phyloP scores from a whole-genome alignment of 2,888 invertebrate genomes.

The Mythimna impura region DNA sequence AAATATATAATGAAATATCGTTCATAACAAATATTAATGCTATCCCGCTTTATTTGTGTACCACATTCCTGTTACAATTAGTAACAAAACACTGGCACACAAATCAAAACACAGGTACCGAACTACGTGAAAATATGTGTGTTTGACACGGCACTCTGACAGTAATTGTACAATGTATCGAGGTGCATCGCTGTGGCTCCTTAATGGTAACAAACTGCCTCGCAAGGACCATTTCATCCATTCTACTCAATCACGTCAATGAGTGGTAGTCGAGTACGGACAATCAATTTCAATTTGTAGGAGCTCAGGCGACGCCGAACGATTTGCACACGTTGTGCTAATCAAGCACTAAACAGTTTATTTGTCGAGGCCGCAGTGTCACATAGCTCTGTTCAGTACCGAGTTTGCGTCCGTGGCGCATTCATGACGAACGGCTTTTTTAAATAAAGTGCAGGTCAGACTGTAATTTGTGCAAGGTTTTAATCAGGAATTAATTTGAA shows the following conservation, averaged over 20 bases:
- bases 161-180: constrained; percentile 59
- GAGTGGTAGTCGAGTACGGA: constrained; percentile 76
- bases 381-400: constrained; percentile 72
- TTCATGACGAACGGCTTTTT: constrained; percentile 59
- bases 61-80: constrained; percentile 31
- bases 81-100: constrained; percentile 38
- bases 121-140: constrained; percentile 59
- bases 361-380: constrained; percentile 80
- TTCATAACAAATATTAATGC: background rate
- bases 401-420: constrained; percentile 71
- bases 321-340: constrained; percentile 88
- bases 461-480: constrained; percentile 52
- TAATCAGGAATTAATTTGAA: constrained; percentile 50
- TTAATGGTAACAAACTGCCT: constrained; percentile 76
- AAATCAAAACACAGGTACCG: constrained; percentile 43
- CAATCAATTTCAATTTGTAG: constrained; percentile 87
- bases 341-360: constrained; percentile 88
- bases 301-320: constrained; percentile 69
- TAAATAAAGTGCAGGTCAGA: constrained; percentile 41
- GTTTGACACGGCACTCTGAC: constrained; percentile 45
- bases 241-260: constrained; percentile 86
- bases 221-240: constrained; percentile 83
- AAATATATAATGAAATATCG: background rate
- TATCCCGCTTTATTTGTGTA: constrained; percentile 19
- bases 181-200: constrained; percentile 64